A percentile compares a stretch with the other conserved stretches of the same genome.
These are phyloP conservation scores for Drosophila lacertosa DNA, from an alignment of 1,140 invertebrate genomes.

Conservation along the genomic window DNA sequence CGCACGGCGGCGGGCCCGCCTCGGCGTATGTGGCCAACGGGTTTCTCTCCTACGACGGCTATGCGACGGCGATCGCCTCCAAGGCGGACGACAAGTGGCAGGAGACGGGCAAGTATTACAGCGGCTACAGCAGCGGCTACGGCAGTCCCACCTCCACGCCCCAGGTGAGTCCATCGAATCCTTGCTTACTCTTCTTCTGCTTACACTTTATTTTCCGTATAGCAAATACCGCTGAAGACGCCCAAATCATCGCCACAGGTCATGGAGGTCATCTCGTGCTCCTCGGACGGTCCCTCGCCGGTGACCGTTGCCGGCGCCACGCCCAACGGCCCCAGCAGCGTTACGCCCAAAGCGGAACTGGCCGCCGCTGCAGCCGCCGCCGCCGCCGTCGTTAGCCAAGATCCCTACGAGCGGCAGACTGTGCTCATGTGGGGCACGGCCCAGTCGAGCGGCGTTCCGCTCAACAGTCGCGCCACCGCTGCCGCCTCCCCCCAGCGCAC, in stretches of 20 bases:
- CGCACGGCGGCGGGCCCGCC: constrained; percentile 84
- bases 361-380: constrained; percentile 28
- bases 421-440: constrained; percentile 93
- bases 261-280: constrained; percentile 83
- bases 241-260: constrained; percentile 83
- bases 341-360: constrained; percentile 84
- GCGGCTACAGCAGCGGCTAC: constrained; percentile 79
- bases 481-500: constrained; percentile 69
- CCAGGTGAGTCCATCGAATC: constrained; percentile 71
- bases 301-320: constrained; percentile 48
- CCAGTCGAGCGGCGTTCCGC: constrained; percentile 74
- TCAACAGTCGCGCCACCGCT: constrained; percentile 56
- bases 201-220: too few species aligned
- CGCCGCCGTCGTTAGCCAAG: constrained; percentile 35
- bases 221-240: constrained; percentile 81
- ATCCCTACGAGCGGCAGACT: constrained; percentile 89
- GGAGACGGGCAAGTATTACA: constrained; percentile 83
- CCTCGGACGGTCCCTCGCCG: constrained; percentile 79
- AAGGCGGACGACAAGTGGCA: constrained; percentile 84
- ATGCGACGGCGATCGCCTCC: constrained; percentile 80
- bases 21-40: constrained; percentile 90
- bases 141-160: constrained; percentile 82
- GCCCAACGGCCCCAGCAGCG: constrained; percentile 74
- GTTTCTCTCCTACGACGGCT: constrained; percentile 86
- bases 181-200: too few species aligned